Conservation (phyloP, 2,113 vertebrate species). For the Tinamus guttatus region DNA sequence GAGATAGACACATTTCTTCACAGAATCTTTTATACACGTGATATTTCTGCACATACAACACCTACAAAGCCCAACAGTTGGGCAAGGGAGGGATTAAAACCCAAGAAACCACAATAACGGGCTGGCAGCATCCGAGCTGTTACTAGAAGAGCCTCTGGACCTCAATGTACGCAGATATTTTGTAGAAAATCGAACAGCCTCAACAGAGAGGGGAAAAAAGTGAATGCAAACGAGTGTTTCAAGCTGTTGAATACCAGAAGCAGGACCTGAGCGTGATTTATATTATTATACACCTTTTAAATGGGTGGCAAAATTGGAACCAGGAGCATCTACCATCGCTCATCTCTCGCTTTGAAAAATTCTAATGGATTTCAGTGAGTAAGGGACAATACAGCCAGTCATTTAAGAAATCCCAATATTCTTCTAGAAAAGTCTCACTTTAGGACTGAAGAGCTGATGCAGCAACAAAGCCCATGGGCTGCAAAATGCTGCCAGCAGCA, state of each 20-base stretch:
- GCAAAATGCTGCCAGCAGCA: no score
- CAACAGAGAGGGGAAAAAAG: background rate
- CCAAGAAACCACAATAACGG: background rate
- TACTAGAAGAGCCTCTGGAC: background rate
- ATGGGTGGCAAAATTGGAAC: background rate
- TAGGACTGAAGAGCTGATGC: background rate
- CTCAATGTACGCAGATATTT: fast-evolving
- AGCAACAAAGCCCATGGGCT: background rate
- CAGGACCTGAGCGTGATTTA: background rate
- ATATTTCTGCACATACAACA: background rate
- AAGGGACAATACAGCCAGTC: no score
- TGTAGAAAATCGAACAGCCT: background rate
- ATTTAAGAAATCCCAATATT: background rate
- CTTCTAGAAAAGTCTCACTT: background rate
- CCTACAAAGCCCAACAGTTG: background rate
- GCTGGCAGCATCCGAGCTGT: background rate
- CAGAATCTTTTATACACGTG: background rate
- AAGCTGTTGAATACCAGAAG: fast-evolving
- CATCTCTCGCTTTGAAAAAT: no score
- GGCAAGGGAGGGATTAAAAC: background rate
- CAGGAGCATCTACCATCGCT: no score
- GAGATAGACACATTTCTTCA: fast-evolving
- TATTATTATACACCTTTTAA: background rate
- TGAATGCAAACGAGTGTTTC: background rate
- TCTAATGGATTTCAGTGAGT: no score